Conservation (phyloP, 2,113 vertebrate species). For the Labeo rohita region DNA sequence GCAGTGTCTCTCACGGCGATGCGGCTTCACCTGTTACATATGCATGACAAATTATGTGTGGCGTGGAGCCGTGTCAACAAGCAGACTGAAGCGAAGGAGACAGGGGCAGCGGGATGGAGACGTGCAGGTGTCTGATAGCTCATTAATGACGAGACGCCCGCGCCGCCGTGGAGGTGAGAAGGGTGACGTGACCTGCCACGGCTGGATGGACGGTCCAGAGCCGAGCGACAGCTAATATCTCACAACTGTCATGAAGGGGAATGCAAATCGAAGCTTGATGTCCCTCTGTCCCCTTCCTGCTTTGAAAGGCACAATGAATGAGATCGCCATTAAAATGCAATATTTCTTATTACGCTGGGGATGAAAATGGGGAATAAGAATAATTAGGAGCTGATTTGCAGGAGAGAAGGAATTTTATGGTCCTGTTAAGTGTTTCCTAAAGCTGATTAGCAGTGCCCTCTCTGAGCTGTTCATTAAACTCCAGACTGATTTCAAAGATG, state of each 20-base stretch:
- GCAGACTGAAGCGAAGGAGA: constrained; percentile 7
- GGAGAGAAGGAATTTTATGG: constrained; percentile 42
- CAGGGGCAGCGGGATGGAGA: neutral
- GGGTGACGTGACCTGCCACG: constrained; percentile 31
- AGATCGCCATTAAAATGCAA: constrained; percentile 56
- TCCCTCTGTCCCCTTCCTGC: constrained; percentile 15
- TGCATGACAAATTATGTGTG: constrained; percentile 48
- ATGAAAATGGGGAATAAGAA: constrained; percentile 54
- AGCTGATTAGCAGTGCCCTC: constrained; percentile 68
- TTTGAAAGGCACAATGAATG: constrained; percentile 40
- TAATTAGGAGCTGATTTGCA: constrained; percentile 54
- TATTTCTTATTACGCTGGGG: constrained; percentile 54
- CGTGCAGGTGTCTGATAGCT: constrained; percentile 50
- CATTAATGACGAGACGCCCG: constrained; percentile 47
- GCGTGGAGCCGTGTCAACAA: constrained; percentile 49
- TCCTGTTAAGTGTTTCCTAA: constrained; percentile 61
- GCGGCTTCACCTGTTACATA: constrained; percentile 44
- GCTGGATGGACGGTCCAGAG: constrained; percentile 28
- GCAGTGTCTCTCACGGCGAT: constrained; percentile 14
- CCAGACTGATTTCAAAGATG: constrained; percentile 63
- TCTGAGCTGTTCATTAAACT: constrained; percentile 64
- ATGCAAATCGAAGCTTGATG: constrained; percentile 54
- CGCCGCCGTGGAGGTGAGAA: constrained; percentile 16
- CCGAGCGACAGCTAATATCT: constrained; percentile 43
- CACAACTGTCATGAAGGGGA: constrained; percentile 37